phyloP scores from a whole-genome alignment of 2,888 invertebrate genomes.

The Agonopterix arenella region DNA sequence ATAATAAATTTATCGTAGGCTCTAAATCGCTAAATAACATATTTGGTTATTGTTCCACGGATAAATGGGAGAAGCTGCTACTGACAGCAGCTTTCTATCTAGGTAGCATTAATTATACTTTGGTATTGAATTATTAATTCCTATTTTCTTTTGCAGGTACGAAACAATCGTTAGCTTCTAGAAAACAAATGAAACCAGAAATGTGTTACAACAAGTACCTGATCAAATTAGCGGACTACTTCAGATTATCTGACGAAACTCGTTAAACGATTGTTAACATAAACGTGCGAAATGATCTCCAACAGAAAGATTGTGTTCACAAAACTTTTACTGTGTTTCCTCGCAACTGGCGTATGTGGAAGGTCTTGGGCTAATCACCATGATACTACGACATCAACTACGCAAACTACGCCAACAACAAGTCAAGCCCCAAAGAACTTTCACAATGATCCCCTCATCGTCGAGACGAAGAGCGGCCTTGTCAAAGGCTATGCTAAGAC shows the following conservation, averaged over 20 bases:
- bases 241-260: constrained; percentile 49
- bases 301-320: constrained; percentile 62
- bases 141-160: constrained; percentile 42
- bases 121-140: neutral
- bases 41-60: no score
- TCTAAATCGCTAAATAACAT: no score
- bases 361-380: constrained; percentile 73
- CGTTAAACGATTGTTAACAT: constrained; percentile 30
- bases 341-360: constrained; percentile 46
- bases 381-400: constrained; percentile 69
- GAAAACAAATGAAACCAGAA: constrained; percentile 35
- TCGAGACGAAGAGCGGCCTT: constrained; percentile 89
- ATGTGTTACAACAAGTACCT: constrained; percentile 67
- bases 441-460: constrained; percentile 84
- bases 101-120: neutral
- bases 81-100: no score
- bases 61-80: no score
- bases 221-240: constrained; percentile 61
- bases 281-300: constrained; percentile 45
- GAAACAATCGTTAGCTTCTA: constrained; percentile 11
- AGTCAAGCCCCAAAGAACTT: constrained; percentile 65
- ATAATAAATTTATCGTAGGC: no score
- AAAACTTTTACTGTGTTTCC: constrained; percentile 54
- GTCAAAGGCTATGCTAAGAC: constrained; percentile 88
- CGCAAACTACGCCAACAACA: constrained; percentile 67